Evolutionary conservation across 2,113 vertebrate species (phyloP).

Genomic region (Phaethornis superciliosus): DNA sequence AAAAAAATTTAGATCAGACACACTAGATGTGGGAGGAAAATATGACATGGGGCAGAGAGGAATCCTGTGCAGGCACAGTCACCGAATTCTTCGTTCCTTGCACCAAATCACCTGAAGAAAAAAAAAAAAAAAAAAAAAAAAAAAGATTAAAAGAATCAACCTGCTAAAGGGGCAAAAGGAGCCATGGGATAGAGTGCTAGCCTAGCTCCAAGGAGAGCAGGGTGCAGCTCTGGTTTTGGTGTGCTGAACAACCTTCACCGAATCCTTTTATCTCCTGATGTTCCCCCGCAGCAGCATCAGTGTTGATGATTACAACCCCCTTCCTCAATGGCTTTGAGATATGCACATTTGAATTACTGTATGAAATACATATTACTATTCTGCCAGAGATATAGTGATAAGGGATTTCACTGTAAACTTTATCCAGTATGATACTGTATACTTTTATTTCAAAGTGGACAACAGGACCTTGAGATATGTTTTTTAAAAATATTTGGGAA

Average conservation of each 20-base stretch:
- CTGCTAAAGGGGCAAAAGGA: background rate
- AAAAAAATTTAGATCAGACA: background rate
- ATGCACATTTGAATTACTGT: background rate
- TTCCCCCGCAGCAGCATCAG: background rate
- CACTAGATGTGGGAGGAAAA: background rate
- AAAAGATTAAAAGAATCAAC: no score
- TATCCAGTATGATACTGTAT: rapidly evolving
- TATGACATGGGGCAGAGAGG: background rate
- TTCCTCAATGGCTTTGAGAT: background rate
- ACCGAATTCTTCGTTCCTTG: background rate
- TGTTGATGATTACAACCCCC: background rate
- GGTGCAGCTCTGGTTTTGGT: background rate
- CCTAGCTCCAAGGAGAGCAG: background rate
- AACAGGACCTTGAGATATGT: background rate
- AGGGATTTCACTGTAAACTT: background rate
- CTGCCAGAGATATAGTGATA: background rate
- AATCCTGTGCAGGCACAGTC: background rate
- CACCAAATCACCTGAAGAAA: background rate
- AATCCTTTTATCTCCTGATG: background rate
- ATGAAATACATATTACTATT: background rate
- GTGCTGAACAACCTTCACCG: rapidly evolving
- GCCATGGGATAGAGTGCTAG: background rate
- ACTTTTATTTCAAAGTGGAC: background rate
- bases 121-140: background rate
- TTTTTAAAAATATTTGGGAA: background rate